These are phyloP conservation scores for Polyodon spathula DNA, from an alignment of 2,113 vertebrate genomes.

Conservation along the genomic window DNA sequence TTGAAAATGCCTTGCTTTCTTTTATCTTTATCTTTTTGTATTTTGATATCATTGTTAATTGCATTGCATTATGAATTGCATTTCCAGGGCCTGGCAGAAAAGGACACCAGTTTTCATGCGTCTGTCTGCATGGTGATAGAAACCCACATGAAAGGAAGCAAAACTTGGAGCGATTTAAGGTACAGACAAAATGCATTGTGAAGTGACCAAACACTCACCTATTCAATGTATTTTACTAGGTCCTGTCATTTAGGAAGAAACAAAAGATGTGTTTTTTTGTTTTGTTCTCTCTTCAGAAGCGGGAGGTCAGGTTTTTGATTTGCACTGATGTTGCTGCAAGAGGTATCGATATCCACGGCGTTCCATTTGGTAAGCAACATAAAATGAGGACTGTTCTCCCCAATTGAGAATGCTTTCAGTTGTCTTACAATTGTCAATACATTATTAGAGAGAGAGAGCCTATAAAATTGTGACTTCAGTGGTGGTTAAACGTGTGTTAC, in stretches of 20 bases:
- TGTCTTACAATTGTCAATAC: no score
- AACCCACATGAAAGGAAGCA: slow-evolving; percentile 91
- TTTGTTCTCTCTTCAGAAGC: slow-evolving; percentile 56
- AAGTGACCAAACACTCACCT: background rate
- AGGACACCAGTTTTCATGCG: slow-evolving; percentile 86
- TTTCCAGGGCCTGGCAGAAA: slow-evolving; percentile 85
- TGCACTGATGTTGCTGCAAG: slow-evolving; percentile 95
- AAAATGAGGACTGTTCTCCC: background rate
- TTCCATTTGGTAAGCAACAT: slow-evolving; percentile 76
- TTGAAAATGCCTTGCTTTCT: background rate
- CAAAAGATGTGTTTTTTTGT: background rate
- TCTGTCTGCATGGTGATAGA: slow-evolving; percentile 92
- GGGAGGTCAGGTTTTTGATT: slow-evolving; percentile 83
- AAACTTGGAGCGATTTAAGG: slow-evolving; percentile 95
- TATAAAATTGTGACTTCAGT: no score
- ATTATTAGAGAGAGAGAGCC: no score
- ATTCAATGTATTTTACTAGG: no score
- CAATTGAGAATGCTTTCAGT: no score
- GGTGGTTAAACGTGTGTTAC: no score
- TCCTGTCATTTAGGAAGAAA: no score
- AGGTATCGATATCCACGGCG: slow-evolving; percentile 89
- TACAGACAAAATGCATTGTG: slow-evolving; percentile 29
- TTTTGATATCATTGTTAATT: no score
- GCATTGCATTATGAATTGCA: background rate
- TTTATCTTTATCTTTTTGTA: background rate